These are phyloP conservation scores for Zaprionus camerounensis DNA, from an alignment of 1,140 invertebrate genomes.

Conservation along the genomic window DNA sequence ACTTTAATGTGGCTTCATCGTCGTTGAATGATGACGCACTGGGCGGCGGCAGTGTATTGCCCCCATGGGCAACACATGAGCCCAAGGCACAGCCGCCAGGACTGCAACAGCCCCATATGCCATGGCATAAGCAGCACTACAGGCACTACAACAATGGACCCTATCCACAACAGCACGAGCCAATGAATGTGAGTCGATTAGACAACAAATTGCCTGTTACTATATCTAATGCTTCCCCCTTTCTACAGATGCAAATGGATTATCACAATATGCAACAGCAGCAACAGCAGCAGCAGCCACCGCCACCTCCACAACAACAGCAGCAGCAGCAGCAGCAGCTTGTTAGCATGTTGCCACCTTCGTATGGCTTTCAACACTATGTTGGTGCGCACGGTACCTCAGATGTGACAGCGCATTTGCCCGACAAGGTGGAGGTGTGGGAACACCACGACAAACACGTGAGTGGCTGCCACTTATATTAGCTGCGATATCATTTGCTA, in stretches of 20 bases:
- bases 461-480: conserved; percentile 28
- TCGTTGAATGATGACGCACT: conserved; percentile 56
- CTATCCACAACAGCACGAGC: conserved; percentile 78
- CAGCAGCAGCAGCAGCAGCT: conserved; percentile 47
- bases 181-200: conserved; percentile 71
- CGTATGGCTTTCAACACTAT: conserved; percentile 75
- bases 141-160: conserved; percentile 70
- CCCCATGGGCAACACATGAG: conserved; percentile 58
- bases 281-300: conserved; percentile 37
- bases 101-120: conserved; percentile 59
- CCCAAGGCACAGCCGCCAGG: conserved; percentile 64
- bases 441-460: conserved; percentile 84
- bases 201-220: background rate
- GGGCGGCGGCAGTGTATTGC: conserved; percentile 38
- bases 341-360: conserved; percentile 74
- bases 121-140: conserved; percentile 70
- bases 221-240: background rate
- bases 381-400: conserved; percentile 61
- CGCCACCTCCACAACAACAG: conserved; percentile 61
- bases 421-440: conserved; percentile 80
- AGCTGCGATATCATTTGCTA: background rate
- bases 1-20: conserved; percentile 62
- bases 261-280: conserved; percentile 77
- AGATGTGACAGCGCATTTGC: conserved; percentile 69
- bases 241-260: conserved; percentile 75